These are phyloP conservation scores for Drosophila nr. perissopoda DNA, from an alignment of 2,888 invertebrate genomes.

Conservation along the genomic window DNA sequence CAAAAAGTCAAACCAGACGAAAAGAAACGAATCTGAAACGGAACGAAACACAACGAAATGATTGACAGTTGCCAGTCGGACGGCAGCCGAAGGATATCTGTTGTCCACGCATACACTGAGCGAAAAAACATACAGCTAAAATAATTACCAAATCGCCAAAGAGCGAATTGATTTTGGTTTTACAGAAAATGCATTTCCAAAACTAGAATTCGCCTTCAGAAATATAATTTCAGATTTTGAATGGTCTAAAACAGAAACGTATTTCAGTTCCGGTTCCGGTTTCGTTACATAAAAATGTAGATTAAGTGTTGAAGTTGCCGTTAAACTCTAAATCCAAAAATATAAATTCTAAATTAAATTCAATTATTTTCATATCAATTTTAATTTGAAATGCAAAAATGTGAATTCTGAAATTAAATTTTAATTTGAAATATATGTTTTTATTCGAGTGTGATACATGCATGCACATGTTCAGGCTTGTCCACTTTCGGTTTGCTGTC, in stretches of 20 bases:
- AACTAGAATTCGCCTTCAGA: not conserved
- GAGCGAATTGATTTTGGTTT: not conserved
- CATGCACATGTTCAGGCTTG: constrained; percentile 26
- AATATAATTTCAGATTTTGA: not conserved
- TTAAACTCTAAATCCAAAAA: too few relatives aligned
- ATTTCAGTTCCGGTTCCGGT: not conserved
- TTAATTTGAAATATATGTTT: not conserved
- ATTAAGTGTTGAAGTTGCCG: not conserved
- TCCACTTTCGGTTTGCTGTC: constrained; percentile 49
- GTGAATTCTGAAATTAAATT: not conserved
- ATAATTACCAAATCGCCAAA: not conserved
- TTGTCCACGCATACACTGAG: not conserved
- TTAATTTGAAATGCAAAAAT: not conserved
- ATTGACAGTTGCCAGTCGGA: constrained; percentile 77
- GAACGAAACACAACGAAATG: constrained; percentile 78
- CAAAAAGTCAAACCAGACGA: constrained; percentile 76
- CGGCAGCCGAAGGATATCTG: constrained; percentile 36
- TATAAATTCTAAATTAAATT: too few relatives aligned
- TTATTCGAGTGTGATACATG: not conserved
- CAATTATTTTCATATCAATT: too few relatives aligned
- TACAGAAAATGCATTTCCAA: not conserved
- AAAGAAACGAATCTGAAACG: constrained; percentile 38
- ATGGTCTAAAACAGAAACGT: not conserved
- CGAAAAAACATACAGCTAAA: not conserved
- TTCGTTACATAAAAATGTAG: not conserved